These are phyloP conservation scores for Quiscalus mexicanus DNA, from an alignment of 2,113 vertebrate species.

Conservation along the genomic window DNA sequence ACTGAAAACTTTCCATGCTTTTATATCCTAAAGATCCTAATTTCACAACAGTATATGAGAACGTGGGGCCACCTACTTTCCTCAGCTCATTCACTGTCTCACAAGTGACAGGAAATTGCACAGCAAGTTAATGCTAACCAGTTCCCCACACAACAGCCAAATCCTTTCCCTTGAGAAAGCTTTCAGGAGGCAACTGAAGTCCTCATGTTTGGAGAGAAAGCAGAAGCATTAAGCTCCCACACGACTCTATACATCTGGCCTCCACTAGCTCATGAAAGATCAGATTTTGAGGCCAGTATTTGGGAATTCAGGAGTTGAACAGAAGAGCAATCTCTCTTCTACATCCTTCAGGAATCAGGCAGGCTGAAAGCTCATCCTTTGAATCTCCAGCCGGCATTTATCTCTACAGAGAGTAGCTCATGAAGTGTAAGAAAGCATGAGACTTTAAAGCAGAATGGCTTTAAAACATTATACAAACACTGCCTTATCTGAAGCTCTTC, in stretches of 20 bases:
- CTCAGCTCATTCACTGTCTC: neutral
- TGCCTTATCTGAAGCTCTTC: conserved; percentile 19
- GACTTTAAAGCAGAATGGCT: neutral
- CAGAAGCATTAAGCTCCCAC: conserved; percentile 8
- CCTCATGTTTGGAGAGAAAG: conserved; percentile 19
- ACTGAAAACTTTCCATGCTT: neutral
- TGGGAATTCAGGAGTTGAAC: neutral
- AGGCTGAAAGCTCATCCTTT: neutral
- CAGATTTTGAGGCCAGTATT: neutral
- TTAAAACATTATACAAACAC: conserved; percentile 1
- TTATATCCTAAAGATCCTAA: neutral
- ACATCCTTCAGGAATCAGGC: neutral
- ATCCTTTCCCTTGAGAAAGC: neutral
- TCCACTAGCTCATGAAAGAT: conserved; percentile 1
- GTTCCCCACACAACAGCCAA: conserved; percentile 22
- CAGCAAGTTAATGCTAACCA: conserved; percentile 12
- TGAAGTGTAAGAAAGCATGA: neutral
- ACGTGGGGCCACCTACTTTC: conserved; percentile 8
- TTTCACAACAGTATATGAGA: neutral
- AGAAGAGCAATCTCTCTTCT: neutral
- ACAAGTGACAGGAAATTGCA: conserved; percentile 51
- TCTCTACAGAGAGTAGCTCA: neutral
- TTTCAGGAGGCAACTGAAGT: neutral
- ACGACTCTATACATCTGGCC: neutral
- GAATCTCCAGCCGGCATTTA: neutral